Evolutionary conservation across 1,140 invertebrate genomes (phyloP).

Genomic region (Diploscapter pachys): DNA sequence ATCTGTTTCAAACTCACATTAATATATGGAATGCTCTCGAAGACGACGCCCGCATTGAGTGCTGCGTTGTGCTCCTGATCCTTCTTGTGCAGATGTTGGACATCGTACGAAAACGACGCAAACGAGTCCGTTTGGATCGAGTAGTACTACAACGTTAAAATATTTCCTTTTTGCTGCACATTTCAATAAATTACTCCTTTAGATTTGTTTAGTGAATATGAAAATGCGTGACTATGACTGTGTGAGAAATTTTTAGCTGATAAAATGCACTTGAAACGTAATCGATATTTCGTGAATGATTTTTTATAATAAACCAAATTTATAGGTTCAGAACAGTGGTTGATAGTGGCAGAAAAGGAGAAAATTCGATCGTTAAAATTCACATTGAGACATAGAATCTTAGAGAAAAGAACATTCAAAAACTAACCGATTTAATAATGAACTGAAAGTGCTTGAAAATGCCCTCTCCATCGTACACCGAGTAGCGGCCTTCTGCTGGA

Average conservation of each 20-base stretch:
- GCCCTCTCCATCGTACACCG: slow-evolving; percentile 79
- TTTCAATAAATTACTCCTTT: too few relatives aligned
- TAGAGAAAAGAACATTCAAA: slow-evolving; percentile 17
- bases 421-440: slow-evolving; percentile 41
- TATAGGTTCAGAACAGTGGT: too few relatives aligned
- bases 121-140: slow-evolving; percentile 74
- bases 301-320: too few relatives aligned
- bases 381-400: not conserved
- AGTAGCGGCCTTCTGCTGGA: slow-evolving; percentile 80
- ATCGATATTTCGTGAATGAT: too few relatives aligned
- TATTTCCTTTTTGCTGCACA: too few relatives aligned
- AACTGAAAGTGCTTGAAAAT: slow-evolving; percentile 64
- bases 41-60: slow-evolving; percentile 11
- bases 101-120: slow-evolving; percentile 80
- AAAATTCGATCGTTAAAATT: too few relatives aligned
- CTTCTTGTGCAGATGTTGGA: slow-evolving; percentile 73
- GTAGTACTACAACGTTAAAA: slow-evolving; percentile 67
- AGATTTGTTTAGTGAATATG: too few relatives aligned
- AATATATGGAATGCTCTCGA: slow-evolving; percentile 75
- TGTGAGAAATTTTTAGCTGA: too few relatives aligned
- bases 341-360: too few relatives aligned
- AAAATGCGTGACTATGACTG: too few relatives aligned
- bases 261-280: too few relatives aligned
- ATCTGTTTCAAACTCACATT: slow-evolving; percentile 21
- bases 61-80: slow-evolving; percentile 3